These are phyloP conservation scores for Grallaria varia DNA, from an alignment of 2,113 vertebrate genomes.

Conservation along the genomic window DNA sequence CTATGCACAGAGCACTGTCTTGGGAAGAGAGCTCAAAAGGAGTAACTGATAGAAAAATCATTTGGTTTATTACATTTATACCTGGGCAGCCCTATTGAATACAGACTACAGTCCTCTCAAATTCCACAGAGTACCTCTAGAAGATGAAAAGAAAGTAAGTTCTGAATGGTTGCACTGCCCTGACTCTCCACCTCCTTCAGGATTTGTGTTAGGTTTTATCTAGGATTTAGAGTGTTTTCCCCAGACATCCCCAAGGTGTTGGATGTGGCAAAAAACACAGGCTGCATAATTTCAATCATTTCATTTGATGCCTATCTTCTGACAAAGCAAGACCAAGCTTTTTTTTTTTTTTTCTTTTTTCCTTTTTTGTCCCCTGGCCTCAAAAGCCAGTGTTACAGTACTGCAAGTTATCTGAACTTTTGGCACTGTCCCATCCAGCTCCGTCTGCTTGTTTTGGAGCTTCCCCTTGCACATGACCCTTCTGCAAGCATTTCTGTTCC, in stretches of 20 bases:
- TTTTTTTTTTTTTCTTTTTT: too few relatives aligned
- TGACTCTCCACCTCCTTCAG: neutral
- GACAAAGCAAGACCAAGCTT: neutral
- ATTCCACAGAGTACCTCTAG: neutral
- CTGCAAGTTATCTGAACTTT: neutral
- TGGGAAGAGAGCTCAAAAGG: neutral
- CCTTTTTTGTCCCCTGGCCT: fast-evolving
- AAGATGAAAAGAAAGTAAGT: neutral
- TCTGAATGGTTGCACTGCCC: neutral
- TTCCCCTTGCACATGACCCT: neutral
- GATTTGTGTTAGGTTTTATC: neutral
- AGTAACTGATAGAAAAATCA: neutral
- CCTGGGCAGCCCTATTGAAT: neutral
- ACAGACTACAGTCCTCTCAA: neutral
- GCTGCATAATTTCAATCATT: neutral
- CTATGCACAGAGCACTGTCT: neutral
- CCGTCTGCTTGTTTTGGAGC: neutral
- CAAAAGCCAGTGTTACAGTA: neutral
- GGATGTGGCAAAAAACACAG: neutral
- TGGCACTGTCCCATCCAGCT: neutral
- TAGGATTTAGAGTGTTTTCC: neutral
- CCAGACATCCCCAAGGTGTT: neutral
- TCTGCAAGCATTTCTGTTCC: neutral
- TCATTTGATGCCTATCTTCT: neutral
- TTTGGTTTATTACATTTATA: neutral